Evolutionary conservation across 2,888 invertebrate species (phyloP), one percentile per base, ranked within the genome.

Genomic region (Axea sp.): DNA sequence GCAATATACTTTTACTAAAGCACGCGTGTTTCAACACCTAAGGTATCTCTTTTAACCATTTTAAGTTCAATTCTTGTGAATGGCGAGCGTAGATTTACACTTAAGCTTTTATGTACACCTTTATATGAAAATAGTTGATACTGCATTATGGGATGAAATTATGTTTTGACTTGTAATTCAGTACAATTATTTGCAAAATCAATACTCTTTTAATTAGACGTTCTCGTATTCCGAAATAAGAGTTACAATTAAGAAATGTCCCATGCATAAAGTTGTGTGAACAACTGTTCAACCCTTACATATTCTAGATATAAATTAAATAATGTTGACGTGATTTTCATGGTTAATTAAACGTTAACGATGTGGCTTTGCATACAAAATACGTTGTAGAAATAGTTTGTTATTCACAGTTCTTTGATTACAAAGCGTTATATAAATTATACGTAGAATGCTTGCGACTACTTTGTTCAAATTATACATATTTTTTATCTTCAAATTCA

Each of bases 1-100:
- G 64, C 64, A 64, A 65, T 65, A 65, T 65, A 53, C 19, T 53
- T 31, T 51, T 51, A 51, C 41, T 49, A 64, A 62, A 65, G 65
- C 65, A 57, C 41, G 26, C 41, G 5, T 26, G 7, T 19, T 14
- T 55, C 15, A 55, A 55, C 26, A 41, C 39, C 43, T 65, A 53
- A 33, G 26, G 31, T 65, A 65, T 53, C n/a, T 62, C 19, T 17
- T 49, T 47, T 47, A 37, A 24, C 26, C n/a, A 14, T 26, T 7
- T 26, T 26, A 26, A n/a, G 9, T 19, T 31, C 26, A 31, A 14
- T 57, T 41, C 14, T 41, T 26, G 11, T 11, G 41, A 41, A 39
- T 22, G 37, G n/a, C 11, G 22, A 41, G 26, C 26, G 3, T 47
- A 47, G 39, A 53, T 64, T 6, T 31, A 45, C 35, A 41, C 24